Evolutionary conservation across 2,113 vertebrate genomes (phyloP).

Genomic region (Nymphicus hollandicus): DNA sequence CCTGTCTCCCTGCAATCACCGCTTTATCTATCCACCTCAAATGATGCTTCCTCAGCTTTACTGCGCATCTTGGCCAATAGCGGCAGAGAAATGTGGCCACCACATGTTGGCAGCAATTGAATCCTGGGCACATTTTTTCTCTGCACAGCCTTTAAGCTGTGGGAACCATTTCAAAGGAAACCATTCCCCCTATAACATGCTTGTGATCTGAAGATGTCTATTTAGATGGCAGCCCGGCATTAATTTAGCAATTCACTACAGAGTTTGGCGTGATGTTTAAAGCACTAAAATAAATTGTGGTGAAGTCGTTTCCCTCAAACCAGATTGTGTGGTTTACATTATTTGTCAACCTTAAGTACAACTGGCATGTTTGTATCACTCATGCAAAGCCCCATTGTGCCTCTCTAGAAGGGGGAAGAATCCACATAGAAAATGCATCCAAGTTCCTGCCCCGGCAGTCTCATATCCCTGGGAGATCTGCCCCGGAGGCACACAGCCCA

Average conservation of each 20-base stretch:
- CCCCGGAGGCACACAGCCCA: constrained; percentile 38
- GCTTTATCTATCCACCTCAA: constrained; percentile 46
- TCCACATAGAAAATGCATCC: constrained; percentile 44
- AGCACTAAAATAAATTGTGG: constrained; percentile 77
- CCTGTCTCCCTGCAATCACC: not conserved
- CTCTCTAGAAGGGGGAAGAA: constrained; percentile 57
- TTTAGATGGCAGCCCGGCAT: constrained; percentile 78
- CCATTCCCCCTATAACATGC: constrained; percentile 79
- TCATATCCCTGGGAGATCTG: constrained; percentile 57
- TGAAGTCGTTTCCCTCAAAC: constrained; percentile 70
- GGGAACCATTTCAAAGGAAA: constrained; percentile 86
- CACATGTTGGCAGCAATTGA: constrained; percentile 82
- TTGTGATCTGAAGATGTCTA: constrained; percentile 81
- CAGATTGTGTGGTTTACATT: constrained; percentile 75
- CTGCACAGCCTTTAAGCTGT: constrained; percentile 75
- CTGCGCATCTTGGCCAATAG: constrained; percentile 31
- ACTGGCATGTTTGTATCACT: constrained; percentile 71
- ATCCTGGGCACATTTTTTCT: constrained; percentile 78
- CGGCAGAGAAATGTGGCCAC: constrained; percentile 79
- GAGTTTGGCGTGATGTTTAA: constrained; percentile 76
- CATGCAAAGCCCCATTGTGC: constrained; percentile 68
- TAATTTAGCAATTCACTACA: constrained; percentile 78
- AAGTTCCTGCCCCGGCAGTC: constrained; percentile 56
- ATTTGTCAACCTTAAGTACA: constrained; percentile 72
- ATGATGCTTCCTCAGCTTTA: constrained; percentile 39